These are phyloP conservation scores for Netelia fuscicornis DNA, from an alignment of 2,888 invertebrate species.

Conservation along the genomic window DNA sequence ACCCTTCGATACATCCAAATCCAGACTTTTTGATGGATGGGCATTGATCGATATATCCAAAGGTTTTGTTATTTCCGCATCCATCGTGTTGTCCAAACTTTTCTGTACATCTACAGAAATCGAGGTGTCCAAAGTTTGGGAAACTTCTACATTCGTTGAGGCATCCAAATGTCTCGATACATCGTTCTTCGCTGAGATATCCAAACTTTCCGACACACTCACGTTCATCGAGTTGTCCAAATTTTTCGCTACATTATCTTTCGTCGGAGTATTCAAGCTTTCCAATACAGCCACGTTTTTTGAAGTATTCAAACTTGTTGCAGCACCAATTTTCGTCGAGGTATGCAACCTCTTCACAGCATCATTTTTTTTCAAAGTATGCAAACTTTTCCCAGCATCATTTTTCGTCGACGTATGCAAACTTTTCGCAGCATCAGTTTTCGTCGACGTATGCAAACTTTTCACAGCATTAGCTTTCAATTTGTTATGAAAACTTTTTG, in stretches of 20 bases:
- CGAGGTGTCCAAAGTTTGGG: background rate
- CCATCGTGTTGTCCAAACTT: background rate
- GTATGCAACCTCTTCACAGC: background rate
- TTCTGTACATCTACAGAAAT: background rate
- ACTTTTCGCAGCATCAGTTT: background rate
- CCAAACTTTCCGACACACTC: background rate
- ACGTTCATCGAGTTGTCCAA: background rate
- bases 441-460: background rate
- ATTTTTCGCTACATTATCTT: background rate
- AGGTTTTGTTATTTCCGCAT: background rate
- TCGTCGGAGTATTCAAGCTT: background rate
- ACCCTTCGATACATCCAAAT: background rate
- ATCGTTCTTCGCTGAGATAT: background rate
- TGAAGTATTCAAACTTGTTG: background rate
- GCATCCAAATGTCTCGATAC: background rate
- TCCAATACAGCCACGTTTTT: background rate
- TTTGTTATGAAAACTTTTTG: background rate
- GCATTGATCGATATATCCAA: background rate
- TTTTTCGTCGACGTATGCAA: background rate
- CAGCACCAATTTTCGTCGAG: background rate
- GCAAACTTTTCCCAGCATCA: background rate
- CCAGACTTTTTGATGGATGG: background rate
- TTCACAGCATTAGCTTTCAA: background rate
- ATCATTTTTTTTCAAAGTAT: background rate
- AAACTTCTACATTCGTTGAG: background rate